Evolutionary conservation across 2,113 vertebrate species (phyloP).

Genomic region (Rhinolophus sinicus): DNA sequence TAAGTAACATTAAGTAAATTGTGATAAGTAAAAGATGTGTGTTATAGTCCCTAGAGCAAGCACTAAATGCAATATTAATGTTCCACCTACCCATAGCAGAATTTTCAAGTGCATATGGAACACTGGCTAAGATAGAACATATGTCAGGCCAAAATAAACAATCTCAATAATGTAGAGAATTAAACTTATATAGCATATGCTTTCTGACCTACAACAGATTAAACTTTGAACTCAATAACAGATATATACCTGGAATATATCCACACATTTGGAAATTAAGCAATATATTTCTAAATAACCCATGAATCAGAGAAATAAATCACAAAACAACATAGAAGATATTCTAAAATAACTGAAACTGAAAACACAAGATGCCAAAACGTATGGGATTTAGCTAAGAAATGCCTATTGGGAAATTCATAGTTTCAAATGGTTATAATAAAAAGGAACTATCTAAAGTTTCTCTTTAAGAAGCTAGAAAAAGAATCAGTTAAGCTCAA

Average conservation of each 20-base stretch:
- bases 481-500: neutral
- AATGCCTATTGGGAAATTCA: neutral
- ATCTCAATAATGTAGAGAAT: neutral
- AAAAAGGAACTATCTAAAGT: neutral
- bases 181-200: neutral
- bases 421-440: neutral
- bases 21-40: neutral
- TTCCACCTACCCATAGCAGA: neutral
- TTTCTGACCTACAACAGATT: neutral
- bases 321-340: neutral
- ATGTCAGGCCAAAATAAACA: neutral
- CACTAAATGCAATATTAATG: neutral
- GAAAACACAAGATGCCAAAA: neutral
- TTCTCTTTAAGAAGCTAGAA: neutral
- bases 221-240: slow-evolving; percentile 13
- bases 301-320: neutral
- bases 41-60: neutral
- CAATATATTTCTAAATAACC: neutral
- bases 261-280: neutral
- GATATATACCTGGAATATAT: neutral
- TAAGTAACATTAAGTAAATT: neutral
- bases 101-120: neutral
- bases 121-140: neutral
- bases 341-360: neutral
- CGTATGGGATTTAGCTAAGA: neutral